These are phyloP conservation scores for Coendou prehensilis DNA, from an alignment of 2,797 vertebrate species.

Conservation along the genomic window DNA sequence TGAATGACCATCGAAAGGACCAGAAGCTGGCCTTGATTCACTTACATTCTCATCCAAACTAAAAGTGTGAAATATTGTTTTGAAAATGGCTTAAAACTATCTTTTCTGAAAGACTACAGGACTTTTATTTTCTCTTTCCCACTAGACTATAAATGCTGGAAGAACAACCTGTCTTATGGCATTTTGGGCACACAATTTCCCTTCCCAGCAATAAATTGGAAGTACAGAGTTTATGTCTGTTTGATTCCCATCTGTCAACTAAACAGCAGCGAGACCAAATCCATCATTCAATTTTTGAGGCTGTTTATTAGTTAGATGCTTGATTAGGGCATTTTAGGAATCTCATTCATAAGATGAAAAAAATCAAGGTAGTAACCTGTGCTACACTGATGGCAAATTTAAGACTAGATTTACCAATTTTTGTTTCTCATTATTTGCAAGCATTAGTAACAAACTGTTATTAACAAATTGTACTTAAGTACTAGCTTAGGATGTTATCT, in stretches of 20 bases:
- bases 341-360: constrained; percentile 60
- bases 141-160: constrained; percentile 79
- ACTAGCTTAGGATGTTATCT: not conserved
- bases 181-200: constrained; percentile 75
- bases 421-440: not conserved
- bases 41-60: constrained; percentile 55
- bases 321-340: constrained; percentile 49
- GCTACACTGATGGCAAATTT: not conserved
- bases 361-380: not conserved
- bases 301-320: constrained; percentile 67
- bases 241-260: constrained; percentile 83
- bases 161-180: constrained; percentile 81
- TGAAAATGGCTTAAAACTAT: constrained; percentile 66
- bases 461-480: not conserved
- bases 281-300: constrained; percentile 61
- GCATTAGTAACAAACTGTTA: not conserved
- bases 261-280: constrained; percentile 69
- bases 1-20: constrained; percentile 59
- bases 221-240: constrained; percentile 79
- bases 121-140: constrained; percentile 78
- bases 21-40: constrained; percentile 44
- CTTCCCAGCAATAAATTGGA: constrained; percentile 77
- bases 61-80: constrained; percentile 63
- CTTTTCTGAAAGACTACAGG: constrained; percentile 65
- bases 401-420: not conserved